Base-by-base conservation (phyloP, 2,888 invertebrate species). In the Criorhina ranunculi region DNA sequence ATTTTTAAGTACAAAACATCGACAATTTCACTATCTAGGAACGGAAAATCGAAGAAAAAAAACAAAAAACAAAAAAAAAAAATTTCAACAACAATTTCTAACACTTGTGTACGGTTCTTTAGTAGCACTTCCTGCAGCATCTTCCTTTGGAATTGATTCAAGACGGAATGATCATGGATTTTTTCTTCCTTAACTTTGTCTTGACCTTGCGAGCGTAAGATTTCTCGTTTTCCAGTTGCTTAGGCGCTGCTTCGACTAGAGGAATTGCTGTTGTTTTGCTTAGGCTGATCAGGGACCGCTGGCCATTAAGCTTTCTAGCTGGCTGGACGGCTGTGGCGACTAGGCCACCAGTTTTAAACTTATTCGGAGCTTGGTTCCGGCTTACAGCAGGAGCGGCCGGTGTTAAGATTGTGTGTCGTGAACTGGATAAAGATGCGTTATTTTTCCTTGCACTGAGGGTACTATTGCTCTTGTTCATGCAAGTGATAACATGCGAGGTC, bases 321-420 rank as follows among this genome's bases (percentile, higher is more conserved):
- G 80, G 64, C 49, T 81, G 86, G 11, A 81, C 75, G 1, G 94
- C 94, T 9, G 94, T 93, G 31, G 94, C 93, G 0, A 95, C 93
- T 82, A 94, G 92, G 17, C 94, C 94, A 77, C 93, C 92, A 87
- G 94, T 94, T 88, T 93, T 93, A 88, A 95, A 95, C 82, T 93
- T 93, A 75, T 85, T 88, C 9, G 69, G 33, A 17, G 57, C 40
- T 31, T 53, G 46, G 17, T 59, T 53, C 51, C 80, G 81, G 66
- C 69, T 70, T 70, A 87, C 69, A 35, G 82, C 15, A 46, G 82
- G 55, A 35, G 83, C 40, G 66, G 60, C 69, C 70, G 85, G 60
- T 57, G 87, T 51, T 37, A 60, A 59, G 80, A 24, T 55, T 60
- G 40, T 46, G 66, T 40, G 87, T 59, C n/a, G 70, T 7, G 46